Percentiles rank a stretch among this genome's conserved stretches.
phyloP scores from a whole-genome alignment of 2,888 invertebrate species.

The Imbricaverruca yamaguchii region DNA sequence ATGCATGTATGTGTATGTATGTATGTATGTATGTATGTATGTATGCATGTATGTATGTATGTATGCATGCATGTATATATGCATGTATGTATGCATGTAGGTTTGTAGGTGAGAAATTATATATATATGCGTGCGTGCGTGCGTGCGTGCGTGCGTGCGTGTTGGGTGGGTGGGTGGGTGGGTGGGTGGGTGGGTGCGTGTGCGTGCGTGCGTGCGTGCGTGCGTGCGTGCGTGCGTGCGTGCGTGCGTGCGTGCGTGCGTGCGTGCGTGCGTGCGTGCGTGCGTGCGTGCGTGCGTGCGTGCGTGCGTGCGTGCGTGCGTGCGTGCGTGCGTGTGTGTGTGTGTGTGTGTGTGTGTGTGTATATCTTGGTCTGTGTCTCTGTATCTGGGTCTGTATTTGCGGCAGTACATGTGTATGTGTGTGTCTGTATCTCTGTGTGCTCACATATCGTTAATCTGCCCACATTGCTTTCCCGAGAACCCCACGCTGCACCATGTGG shows the following conservation, averaged over 20 bases:
- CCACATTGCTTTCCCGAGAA: no score
- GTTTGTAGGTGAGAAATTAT: no score
- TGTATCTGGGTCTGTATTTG: no score
- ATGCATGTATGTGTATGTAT: not conserved
- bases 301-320: constrained; percentile 1
- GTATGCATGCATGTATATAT: no score
- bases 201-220: constrained; percentile 5
- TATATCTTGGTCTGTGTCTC: no score
- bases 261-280: constrained; percentile 1
- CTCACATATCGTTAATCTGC: no score
- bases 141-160: constrained; percentile 21
- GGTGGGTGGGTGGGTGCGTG: constrained; percentile 8
- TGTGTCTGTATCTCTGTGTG: no score
- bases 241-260: constrained; percentile 1
- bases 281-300: constrained; percentile 1
- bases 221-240: constrained; percentile 11
- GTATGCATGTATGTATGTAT: not conserved
- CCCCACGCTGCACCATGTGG: no score
- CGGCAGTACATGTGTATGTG: no score
- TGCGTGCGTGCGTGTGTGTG: constrained; percentile 27
- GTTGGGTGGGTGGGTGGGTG: constrained; percentile 21
- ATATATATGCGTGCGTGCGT: no score
- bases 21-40: not conserved
- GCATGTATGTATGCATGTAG: no score
- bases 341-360: no score